These are phyloP conservation scores for Alsophila aescularia DNA, from an alignment of 2,888 invertebrate species.

Conservation along the genomic window DNA sequence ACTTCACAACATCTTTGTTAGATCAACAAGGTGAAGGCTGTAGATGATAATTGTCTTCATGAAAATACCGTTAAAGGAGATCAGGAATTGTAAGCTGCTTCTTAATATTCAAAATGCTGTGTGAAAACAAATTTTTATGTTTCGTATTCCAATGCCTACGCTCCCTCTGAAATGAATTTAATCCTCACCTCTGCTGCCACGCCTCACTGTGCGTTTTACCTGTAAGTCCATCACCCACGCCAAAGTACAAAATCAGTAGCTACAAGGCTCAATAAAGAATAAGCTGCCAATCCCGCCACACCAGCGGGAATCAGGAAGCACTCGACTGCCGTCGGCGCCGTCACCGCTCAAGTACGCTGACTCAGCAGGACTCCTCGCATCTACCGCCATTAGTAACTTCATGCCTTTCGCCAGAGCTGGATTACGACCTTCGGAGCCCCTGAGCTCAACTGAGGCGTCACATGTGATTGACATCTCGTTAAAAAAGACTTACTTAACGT, in stretches of 20 bases:
- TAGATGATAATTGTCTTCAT: not conserved
- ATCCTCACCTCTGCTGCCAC: not conserved
- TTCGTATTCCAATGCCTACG: too few species aligned
- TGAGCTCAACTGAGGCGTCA: not conserved
- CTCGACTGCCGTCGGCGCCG: constrained; percentile 62
- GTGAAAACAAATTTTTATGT: too few species aligned
- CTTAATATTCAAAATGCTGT: too few species aligned
- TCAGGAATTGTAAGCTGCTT: too few species aligned
- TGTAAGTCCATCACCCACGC: not conserved
- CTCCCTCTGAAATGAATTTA: too few species aligned
- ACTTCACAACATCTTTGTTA: not conserved
- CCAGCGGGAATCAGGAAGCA: constrained; percentile 46
- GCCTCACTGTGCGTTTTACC: constrained; percentile 18
- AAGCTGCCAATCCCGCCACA: constrained; percentile 27
- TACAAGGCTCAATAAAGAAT: constrained; percentile 7
- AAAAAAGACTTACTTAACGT: not conserved
- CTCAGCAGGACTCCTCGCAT: constrained; percentile 68
- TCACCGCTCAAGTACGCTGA: constrained; percentile 73
- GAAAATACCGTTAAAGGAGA: not conserved
- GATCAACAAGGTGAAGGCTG: not conserved
- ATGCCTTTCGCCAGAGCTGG: constrained; percentile 12
- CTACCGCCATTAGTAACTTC: constrained; percentile 60
- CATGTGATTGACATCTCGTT: not conserved
- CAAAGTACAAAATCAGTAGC: constrained; percentile 11
- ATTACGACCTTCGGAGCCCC: not conserved